phyloP scores from a whole-genome alignment of 92 coral and sea anemone genomes.

The Paramuricea clavata region DNA sequence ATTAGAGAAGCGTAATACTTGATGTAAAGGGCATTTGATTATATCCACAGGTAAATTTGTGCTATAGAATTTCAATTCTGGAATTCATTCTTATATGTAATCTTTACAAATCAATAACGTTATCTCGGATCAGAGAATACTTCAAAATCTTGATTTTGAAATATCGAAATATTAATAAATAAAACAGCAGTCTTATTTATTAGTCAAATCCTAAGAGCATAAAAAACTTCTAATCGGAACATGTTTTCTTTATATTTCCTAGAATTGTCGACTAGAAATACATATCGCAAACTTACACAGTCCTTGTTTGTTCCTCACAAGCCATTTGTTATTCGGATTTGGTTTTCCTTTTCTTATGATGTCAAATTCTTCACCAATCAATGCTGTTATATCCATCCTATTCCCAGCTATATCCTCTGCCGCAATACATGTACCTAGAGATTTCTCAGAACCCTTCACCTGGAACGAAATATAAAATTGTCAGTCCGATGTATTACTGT shows the following conservation, averaged over 20 bases:
- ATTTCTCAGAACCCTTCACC: conserved; percentile 23
- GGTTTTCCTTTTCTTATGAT: conserved; percentile 36
- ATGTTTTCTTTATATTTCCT: background rate
- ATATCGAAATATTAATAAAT: no score
- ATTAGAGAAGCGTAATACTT: no score
- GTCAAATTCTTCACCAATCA: conserved; percentile 35
- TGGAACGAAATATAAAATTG: background rate
- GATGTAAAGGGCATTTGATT: no score
- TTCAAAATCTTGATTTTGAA: no score
- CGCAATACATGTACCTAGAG: conserved; percentile 27
- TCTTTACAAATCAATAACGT: no score
- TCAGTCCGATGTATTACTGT: background rate
- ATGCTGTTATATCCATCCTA: conserved; percentile 29
- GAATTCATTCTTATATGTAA: no score
- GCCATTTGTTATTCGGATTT: conserved; percentile 68
- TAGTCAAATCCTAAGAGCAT: no score
- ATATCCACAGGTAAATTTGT: no score
- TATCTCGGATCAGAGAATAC: no score
- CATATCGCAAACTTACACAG: conserved; percentile 74
- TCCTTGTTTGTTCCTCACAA: conserved; percentile 77
- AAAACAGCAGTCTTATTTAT: no score
- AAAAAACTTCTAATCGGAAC: no score
- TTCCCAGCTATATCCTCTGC: conserved; percentile 31
- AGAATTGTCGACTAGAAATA: background rate
- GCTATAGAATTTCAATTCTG: no score